A percentile compares a stretch with the other conserved stretches of the same genome.
phyloP scores from a whole-genome alignment of 2,113 vertebrate species.

The Ceuthmochares aereus region DNA sequence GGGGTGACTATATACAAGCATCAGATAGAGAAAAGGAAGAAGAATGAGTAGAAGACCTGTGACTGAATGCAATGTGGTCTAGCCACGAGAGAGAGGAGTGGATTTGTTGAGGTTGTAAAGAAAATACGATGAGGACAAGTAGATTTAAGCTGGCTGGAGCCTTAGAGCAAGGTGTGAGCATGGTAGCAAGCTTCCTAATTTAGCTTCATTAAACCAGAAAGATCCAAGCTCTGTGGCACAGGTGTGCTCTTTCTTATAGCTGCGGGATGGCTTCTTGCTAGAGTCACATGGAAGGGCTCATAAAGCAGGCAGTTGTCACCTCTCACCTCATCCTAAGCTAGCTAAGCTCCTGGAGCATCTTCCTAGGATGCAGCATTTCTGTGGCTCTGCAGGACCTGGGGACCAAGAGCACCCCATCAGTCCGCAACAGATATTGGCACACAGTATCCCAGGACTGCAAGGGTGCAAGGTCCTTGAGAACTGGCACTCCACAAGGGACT shows the following conservation, averaged over 20 bases:
- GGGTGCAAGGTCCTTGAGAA: neutral
- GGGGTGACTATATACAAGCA: neutral
- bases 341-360: neutral
- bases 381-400: neutral
- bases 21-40: neutral
- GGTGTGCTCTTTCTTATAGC: neutral
- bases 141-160: neutral
- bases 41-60: neutral
- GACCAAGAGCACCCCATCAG: neutral
- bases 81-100: neutral
- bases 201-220: neutral
- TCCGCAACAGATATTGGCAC: neutral
- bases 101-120: neutral
- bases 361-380: neutral
- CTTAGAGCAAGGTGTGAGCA: neutral
- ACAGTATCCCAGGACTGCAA: neutral
- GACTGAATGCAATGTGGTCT: neutral
- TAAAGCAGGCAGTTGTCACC: neutral
- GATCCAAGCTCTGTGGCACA: neutral
- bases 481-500: accelerated
- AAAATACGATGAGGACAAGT: neutral
- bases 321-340: neutral
- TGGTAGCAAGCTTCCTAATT: neutral
- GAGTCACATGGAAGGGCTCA: neutral
- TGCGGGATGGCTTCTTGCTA: neutral